These are phyloP conservation scores for Aphis gossypii DNA, from an alignment of 1,140 invertebrate species.

Conservation along the genomic window DNA sequence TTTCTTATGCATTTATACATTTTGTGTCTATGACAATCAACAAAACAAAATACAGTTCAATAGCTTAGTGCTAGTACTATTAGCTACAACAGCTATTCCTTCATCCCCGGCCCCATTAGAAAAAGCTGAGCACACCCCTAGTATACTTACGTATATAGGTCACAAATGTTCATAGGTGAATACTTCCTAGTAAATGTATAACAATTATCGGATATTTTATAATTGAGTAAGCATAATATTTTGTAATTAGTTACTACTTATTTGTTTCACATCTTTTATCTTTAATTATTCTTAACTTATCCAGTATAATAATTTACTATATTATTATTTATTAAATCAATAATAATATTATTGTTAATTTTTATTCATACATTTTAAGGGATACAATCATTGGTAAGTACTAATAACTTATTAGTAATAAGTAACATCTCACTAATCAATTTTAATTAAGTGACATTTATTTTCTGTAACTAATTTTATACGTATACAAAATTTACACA, in stretches of 20 bases:
- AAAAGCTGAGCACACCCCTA: no score
- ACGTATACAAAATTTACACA: background rate
- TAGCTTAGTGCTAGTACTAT: no score
- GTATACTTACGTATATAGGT: no score
- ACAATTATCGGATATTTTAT: background rate
- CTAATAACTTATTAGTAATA: background rate
- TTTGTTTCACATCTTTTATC: background rate
- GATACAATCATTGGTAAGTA: background rate
- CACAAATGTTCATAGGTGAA: background rate
- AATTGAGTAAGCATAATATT: no score
- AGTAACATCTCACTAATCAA: background rate
- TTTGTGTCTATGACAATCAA: no score
- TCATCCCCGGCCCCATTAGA: no score
- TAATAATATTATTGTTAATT: background rate
- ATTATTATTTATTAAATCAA: background rate
- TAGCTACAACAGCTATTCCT: no score
- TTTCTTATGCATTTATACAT: no score
- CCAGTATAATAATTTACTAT: background rate
- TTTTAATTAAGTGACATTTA: background rate
- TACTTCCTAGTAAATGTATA: background rate
- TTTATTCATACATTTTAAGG: background rate
- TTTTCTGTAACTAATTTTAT: constrained; percentile 4
- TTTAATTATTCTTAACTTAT: background rate
- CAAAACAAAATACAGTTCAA: no score
- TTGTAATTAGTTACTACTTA: no score